Evolutionary conservation across 2,797 vertebrate genomes (phyloP), one percentile per base, ranked within the genome.

Genomic region (Poeciliopsis turneri): DNA sequence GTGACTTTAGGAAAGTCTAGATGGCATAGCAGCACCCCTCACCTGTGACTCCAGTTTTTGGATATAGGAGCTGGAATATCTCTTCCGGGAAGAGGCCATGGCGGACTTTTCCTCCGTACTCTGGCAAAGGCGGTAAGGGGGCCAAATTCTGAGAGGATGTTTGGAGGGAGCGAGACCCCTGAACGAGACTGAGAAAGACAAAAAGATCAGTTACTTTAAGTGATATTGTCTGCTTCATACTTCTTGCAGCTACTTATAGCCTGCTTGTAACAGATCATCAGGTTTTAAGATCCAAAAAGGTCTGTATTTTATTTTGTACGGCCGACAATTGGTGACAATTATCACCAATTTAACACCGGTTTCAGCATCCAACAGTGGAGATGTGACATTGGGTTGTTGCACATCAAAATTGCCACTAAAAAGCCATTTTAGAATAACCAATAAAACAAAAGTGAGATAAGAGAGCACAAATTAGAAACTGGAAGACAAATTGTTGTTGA

Each of bases 11-110:
- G 2, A 41, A 41, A 64, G 28, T n/a, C 3, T 28, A 76, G 30
- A 10, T 16, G 66, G 0, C 59, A 0, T 16, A 41, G 25, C 7
- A 51, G 43, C 16, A 73, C 18, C n/a, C 0, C 93, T 90, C 68
- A 99, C 98, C 98, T 93, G 98, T 99, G 51, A 99, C 97, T 82
- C 98, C 98, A 46, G 98, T 99, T 95, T 99, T 99, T 43, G 98
- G 98, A 86, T 99, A 99, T 20, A 99, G 93, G 69, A 98, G 95
- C 90, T 98, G 96, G 90, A 99, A 99, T 33, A 98, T 83, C 87
- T 99, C 98, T 84, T 99, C 98, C 4, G 98, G 98, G 86, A 99
- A 81, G 79, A 99, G 82, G 25, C 98, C 98, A 93, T 96, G 87
- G 20, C 98, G 97, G 12, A 98, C 96, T 93, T 99, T 97, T 25